Percentiles rank a stretch among this genome's conserved stretches.
phyloP scores from a whole-genome alignment of 2,888 invertebrate genomes.

The Ichneumoninae sp. region DNA sequence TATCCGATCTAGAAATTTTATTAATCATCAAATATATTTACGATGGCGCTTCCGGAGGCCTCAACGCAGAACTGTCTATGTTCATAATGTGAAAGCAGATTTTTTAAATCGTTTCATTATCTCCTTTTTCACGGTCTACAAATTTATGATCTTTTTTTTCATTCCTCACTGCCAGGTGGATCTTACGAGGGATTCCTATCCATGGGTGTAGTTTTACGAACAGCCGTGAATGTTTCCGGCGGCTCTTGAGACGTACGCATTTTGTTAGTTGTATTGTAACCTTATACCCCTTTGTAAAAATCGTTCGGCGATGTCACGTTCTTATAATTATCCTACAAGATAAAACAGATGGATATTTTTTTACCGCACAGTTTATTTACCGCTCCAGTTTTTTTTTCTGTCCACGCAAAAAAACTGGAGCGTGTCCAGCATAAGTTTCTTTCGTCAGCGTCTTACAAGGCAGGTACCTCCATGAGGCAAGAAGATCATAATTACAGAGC shows the following conservation, averaged over 20 bases:
- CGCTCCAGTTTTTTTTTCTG: no score
- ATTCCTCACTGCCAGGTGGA: background rate
- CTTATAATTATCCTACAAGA: conserved; percentile 36
- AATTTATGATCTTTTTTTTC: background rate
- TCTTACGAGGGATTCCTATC: conserved; percentile 73
- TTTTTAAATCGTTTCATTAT: no score
- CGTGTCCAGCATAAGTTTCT: background rate
- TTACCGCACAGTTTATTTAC: background rate
- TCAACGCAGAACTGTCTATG: no score
- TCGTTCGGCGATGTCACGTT: conserved; percentile 26
- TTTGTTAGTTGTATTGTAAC: background rate
- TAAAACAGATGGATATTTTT: conserved; percentile 1
- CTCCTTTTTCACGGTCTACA: background rate
- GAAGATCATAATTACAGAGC: background rate
- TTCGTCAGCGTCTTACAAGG: background rate
- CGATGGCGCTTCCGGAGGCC: no score
- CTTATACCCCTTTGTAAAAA: conserved; percentile 13
- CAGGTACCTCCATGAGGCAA: background rate
- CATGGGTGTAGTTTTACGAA: conserved; percentile 70
- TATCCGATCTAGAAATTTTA: conserved; percentile 54
- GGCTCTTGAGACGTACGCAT: conserved; percentile 75
- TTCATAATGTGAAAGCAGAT: no score
- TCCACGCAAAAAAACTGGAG: no score
- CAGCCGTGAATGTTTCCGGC: conserved; percentile 74
- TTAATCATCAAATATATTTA: background rate